phyloP scores from a whole-genome alignment of 2,113 vertebrate genomes.

The Gyps fulvus region DNA sequence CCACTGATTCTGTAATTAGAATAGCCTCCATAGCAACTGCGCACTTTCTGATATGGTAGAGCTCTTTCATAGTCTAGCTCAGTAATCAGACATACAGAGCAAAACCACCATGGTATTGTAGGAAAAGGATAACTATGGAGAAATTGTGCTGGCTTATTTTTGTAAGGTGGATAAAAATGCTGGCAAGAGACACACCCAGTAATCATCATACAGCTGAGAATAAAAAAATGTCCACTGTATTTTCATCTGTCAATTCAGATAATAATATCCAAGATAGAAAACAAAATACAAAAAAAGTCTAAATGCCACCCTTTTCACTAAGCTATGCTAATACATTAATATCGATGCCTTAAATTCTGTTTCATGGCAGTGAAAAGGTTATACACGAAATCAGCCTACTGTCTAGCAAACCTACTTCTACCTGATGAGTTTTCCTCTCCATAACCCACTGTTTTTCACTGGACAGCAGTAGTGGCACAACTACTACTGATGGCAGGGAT shows the following conservation, averaged over 20 bases:
- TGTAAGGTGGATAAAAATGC: background rate
- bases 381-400: fast-evolving
- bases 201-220: background rate
- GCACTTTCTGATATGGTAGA: background rate
- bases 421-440: background rate
- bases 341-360: background rate
- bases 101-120: background rate
- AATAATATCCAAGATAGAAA: background rate
- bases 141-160: background rate
- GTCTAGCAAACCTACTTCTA: background rate
- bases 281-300: background rate
- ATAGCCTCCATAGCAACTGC: background rate
- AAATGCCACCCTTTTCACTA: background rate
- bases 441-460: background rate
- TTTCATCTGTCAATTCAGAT: background rate
- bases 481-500: background rate
- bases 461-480: background rate
- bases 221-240: background rate
- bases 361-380: background rate
- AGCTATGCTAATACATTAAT: background rate
- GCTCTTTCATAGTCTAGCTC: background rate
- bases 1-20: too few species aligned
- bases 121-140: background rate
- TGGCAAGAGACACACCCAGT: background rate
- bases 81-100: background rate